Evolutionary conservation across 2,888 invertebrate genomes (phyloP), one percentile per base, ranked within the genome.

Genomic region (Anodontia alba): DNA sequence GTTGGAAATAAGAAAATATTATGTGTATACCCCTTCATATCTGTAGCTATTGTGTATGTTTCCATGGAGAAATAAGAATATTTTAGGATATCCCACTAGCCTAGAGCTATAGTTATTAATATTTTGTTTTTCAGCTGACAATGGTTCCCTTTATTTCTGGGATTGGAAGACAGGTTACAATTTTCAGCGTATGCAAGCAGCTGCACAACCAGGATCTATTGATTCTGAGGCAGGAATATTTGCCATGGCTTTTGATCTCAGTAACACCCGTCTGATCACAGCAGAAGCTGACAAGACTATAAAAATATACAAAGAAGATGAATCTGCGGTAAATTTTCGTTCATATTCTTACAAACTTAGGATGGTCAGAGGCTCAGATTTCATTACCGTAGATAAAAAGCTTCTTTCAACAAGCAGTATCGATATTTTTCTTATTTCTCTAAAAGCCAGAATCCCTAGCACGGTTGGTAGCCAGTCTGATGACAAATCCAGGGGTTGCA

Each of bases 121-220:
- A n/a, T n/a, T n/a, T n/a, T n/a, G n/a, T 17, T 36, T 78, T 88
- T 33, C 76, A 95, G 95, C 98, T 31, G 99, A 99, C 94, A 99
- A 99, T 94, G 99, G 99, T 0, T 98, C 99, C 0, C 96, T 99
- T 96, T 97, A 97, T 94, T 97, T 98, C 92, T 99, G 99, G 99
- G 99, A 99, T 94, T 99, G 99, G 99, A 96, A 98, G 91, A 99
- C 99, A 0, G 99, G 99, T 0, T 99, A 99, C 93, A 99, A 99
- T 95, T 99, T 99, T 95, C 99, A 99, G 90, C 88, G 94, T 42
- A 91, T 95, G 2, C 96, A 97, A 96, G 97, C 99, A 5, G 97
- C 98, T 1, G 98, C 98, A 0, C 99, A 99, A 94, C 99, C 99
- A 0, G 99, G 99, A 20, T 99, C 99, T 0, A 99, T 99, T 97